Evolutionary conservation across 2,888 invertebrate species (phyloP), one percentile per base, ranked within the genome.

Genomic region (Pediacus dermestoides): DNA sequence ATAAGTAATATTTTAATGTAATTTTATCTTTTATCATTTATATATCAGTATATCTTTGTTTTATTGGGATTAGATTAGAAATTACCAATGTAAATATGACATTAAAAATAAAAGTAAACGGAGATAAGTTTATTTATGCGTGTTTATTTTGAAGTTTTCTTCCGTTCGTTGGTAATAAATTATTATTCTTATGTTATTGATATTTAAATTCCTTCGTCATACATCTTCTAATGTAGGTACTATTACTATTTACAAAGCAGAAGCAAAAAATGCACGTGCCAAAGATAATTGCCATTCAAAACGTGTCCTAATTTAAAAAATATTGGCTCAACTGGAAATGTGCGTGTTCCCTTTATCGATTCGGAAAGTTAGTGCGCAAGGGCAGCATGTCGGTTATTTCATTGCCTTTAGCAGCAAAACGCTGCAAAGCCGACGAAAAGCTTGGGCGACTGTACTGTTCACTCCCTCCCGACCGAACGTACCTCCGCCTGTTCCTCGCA

Each of bases 381-480:
- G 40, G 40, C 40, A 41, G 31, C 40, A 23, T 30, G 39, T 35
- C 30, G 30, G 34, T 21, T 34, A 28, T 36, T 27, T 26, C 27
- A 9, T 34, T 13, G 28, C 34, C 30, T 30, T 38, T 27, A 25
- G 9, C 13, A 27, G 30, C 28, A 25, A 33, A 22, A 28, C 28
- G n/a, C n/a, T n/a, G n/a, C 18, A 16, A 37, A 45, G 28, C 22
- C 33, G 34, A 44, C 13, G 28, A 39, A 42, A 37, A 27, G 16
- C 27, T 25, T 57, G 57, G 57, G 30, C 51, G 53, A 50, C 42
- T 57, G 52, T 50, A 48, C 30, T 21, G 22, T 9, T 16, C 30
- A 39, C 34, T 44, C 46, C 53, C 50, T 44, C 48, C 40, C 36
- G 34, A 12, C 11, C 34, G 11, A 16, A 11, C 3, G 3, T 11